phyloP scores from a whole-genome alignment of 2,113 vertebrate species.

The Naja naja region DNA sequence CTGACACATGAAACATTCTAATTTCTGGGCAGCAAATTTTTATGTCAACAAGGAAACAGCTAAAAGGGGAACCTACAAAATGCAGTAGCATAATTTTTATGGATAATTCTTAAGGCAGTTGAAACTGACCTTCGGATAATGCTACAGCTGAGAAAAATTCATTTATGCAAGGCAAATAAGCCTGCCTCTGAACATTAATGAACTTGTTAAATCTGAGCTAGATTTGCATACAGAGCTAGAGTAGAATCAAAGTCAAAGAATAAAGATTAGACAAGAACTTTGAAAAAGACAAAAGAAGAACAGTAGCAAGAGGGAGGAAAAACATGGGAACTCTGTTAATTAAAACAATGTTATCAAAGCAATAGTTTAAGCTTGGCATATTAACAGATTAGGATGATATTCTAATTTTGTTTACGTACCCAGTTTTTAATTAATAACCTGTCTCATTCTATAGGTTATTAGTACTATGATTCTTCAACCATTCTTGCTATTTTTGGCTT shows the following conservation, averaged over 20 bases:
- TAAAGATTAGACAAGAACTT: slow-evolving; percentile 31
- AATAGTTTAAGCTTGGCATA: background rate
- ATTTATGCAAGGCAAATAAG: slow-evolving; percentile 15
- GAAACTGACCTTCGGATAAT: slow-evolving; percentile 22
- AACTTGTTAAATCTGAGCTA: slow-evolving; percentile 24
- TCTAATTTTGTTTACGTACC: background rate
- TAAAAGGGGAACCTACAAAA: slow-evolving; percentile 43
- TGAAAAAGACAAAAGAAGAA: background rate
- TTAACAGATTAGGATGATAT: background rate
- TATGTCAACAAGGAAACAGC: slow-evolving; percentile 38
- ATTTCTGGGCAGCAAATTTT: slow-evolving; percentile 18
- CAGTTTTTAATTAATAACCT: background rate
- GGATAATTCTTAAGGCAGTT: slow-evolving; percentile 30
- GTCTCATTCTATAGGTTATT: background rate
- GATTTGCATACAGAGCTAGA: slow-evolving; percentile 26
- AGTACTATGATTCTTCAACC: background rate
- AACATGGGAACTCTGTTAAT: too few relatives aligned
- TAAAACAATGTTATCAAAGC: background rate
- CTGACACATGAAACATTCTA: background rate
- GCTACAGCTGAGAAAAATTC: slow-evolving; percentile 22
- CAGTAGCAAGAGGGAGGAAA: background rate
- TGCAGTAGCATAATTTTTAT: slow-evolving; percentile 15
- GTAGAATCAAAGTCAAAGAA: slow-evolving; percentile 24
- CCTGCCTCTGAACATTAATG: slow-evolving; percentile 28
- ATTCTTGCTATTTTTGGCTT: background rate